Evolutionary conservation across 2,797 vertebrate genomes (phyloP).

Genomic region (Lophius americanus): DNA sequence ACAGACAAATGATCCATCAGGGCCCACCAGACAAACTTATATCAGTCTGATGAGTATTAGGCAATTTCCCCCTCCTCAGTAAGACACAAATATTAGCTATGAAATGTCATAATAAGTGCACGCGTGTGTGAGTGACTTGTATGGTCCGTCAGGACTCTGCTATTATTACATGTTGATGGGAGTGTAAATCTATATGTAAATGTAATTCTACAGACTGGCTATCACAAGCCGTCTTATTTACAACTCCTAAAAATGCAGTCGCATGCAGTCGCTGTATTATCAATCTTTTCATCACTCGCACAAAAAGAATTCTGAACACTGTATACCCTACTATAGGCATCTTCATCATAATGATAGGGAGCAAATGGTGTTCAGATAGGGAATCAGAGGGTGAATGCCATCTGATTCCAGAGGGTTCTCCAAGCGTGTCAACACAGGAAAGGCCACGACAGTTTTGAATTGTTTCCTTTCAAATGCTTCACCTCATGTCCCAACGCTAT

Average conservation of each 20-base stretch:
- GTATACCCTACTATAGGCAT: constrained; percentile 55
- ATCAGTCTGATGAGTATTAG: constrained; percentile 45
- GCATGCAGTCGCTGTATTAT: constrained; percentile 51
- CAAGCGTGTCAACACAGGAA: constrained; percentile 82
- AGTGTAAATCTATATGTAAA: constrained; percentile 82
- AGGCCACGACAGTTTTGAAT: constrained; percentile 79
- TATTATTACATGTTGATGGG: constrained; percentile 75
- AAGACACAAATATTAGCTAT: constrained; percentile 59
- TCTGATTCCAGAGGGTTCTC: constrained; percentile 78
- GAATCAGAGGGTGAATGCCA: constrained; percentile 80
- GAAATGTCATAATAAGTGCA: constrained; percentile 57
- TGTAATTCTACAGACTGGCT: constrained; percentile 73
- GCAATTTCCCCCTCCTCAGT: constrained; percentile 48
- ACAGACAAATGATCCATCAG: constrained; percentile 41
- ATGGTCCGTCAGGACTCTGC: constrained; percentile 58
- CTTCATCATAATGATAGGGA: constrained; percentile 51
- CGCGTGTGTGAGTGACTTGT: constrained; percentile 53
- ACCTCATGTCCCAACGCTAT: constrained; percentile 62
- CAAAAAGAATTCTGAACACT: constrained; percentile 65
- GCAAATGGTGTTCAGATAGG: constrained; percentile 63
- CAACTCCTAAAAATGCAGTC: constrained; percentile 56
- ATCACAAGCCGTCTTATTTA: constrained; percentile 78
- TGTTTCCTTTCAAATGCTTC: constrained; percentile 78
- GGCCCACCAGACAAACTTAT: constrained; percentile 25
- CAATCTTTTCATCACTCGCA: constrained; percentile 43